These are phyloP conservation scores for Sarotherodon lohbergeri DNA, from an alignment of 2,113 vertebrate genomes.

Conservation along the genomic window DNA sequence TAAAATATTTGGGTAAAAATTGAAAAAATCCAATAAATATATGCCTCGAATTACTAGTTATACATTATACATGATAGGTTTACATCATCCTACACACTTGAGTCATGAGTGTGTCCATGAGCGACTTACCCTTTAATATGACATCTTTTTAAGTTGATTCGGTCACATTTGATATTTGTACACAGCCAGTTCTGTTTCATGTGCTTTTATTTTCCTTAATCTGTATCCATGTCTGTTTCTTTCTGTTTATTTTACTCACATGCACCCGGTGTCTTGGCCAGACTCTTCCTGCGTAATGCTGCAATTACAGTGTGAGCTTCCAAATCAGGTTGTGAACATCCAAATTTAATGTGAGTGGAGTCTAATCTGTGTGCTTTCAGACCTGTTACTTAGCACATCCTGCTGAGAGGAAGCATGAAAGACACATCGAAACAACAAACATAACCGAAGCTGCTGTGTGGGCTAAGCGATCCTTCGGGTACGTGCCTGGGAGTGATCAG, in stretches of 20 bases:
- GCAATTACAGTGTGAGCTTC: conserved; percentile 3
- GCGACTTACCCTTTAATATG: neutral
- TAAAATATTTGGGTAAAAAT: neutral
- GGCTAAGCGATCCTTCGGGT: conserved; percentile 47
- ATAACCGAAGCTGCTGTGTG: conserved; percentile 8
- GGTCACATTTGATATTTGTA: neutral
- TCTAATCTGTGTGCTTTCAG: conserved; percentile 39
- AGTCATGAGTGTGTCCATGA: neutral
- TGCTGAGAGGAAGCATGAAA: neutral
- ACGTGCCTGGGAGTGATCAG: conserved; percentile 38
- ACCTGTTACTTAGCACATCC: conserved; percentile 26
- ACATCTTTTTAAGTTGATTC: neutral
- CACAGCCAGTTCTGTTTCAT: neutral
- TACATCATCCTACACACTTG: neutral
- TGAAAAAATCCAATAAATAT: neutral
- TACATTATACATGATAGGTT: neutral
- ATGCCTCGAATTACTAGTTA: neutral
- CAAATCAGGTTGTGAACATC: conserved; percentile 8
- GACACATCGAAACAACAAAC: conserved; percentile 4
- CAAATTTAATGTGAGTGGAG: neutral
- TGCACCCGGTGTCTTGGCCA: neutral
- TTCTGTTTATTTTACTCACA: neutral
- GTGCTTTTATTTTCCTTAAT: neutral
- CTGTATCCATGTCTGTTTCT: neutral
- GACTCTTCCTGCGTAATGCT: neutral